phyloP scores from a whole-genome alignment of 2,797 vertebrate genomes.

The Taeniopygia guttata region DNA sequence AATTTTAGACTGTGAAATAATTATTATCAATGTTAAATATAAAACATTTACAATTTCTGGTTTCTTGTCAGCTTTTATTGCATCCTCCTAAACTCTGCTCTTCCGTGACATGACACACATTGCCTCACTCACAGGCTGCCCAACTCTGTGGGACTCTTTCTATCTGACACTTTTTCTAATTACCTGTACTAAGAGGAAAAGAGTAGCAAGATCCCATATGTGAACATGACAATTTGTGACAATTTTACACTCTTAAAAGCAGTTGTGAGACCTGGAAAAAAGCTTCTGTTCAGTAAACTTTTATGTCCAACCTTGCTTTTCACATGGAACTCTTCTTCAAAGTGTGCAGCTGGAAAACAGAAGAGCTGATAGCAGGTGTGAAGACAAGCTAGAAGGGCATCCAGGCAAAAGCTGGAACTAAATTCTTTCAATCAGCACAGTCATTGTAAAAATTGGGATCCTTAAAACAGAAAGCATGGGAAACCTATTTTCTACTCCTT shows the following conservation, averaged over 20 bases:
- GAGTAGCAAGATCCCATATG: not conserved
- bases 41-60: not conserved
- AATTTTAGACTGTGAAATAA: conserved; percentile 14
- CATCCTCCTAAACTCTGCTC: not conserved
- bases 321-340: not conserved
- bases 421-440: not conserved
- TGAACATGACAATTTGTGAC: not conserved
- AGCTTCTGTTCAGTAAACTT: not conserved
- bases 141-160: not conserved
- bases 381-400: not conserved
- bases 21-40: not conserved
- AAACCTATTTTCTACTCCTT: not conserved
- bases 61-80: not conserved
- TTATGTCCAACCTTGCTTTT: not conserved
- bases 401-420: not conserved
- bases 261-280: not conserved
- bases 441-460: not conserved
- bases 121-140: not conserved
- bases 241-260: not conserved
- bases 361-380: not conserved
- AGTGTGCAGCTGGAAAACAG: not conserved
- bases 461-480: not conserved
- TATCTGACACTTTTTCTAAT: not conserved
- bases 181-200: not conserved
- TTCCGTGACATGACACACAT: not conserved